Evolutionary conservation across 2,797 vertebrate genomes (phyloP), one percentile per base, ranked within the genome.

Genomic region (Enteromius afrohamiltoni): DNA sequence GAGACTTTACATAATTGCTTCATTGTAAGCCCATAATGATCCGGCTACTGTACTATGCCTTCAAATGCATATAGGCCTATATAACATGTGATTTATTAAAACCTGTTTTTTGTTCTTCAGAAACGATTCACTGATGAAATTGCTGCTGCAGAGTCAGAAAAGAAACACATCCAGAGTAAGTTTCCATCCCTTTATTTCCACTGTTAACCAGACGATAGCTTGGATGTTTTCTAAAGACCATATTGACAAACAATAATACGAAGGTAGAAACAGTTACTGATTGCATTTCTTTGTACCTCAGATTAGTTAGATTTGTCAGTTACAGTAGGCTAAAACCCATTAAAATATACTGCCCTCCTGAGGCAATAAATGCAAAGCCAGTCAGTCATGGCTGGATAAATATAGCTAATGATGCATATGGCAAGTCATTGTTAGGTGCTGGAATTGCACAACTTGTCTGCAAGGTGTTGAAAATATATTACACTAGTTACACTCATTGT

Each of bases 31-130:
- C 42, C 11, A 17, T 67, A 5, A 16, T 34, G 8, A 8, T 67
- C 17, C 64, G 21, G 64, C 31, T 3, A 67, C 16, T 23, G 21
- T 70, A 16, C 40, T 47, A 4, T 47, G 1, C 40, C n/a, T 45
- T 45, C 4, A 45, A 47, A 70, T 9, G 10, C 23, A 13, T 51
- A 4, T 17, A 8, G 13, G 13, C 21, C 49, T 49, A 3, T 29
- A 9, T 49, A 26, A 19, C 69, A 0, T 65, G 29, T 4, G 1
- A 16, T 65, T 73, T 79, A 23, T 73, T 37, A 11, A 34, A 53
- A 45, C 23, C 29, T 65, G 2, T 82, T 9, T 89, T 26, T 5
- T 77, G 65, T 86, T 2, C 85, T 82, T 21, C 89, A 95, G 95
- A 91, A 89, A 84, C 0, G 21, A 21, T 0, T 31, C 0, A 21